Evolutionary conservation across 2,113 vertebrate genomes (phyloP).

Genomic region (Podarcis muralis): DNA sequence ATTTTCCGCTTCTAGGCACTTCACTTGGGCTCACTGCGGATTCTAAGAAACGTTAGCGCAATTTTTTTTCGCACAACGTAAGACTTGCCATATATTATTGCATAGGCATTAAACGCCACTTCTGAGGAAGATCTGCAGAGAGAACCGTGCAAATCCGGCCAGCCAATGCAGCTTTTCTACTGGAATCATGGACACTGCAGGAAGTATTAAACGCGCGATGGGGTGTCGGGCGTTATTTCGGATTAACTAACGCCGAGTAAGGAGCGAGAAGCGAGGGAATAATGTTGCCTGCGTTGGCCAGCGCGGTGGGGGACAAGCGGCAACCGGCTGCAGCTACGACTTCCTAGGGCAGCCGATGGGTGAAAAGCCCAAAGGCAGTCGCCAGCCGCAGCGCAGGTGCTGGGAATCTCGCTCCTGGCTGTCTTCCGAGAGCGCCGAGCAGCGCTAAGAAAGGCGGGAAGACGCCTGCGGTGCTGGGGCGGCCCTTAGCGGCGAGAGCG

Average conservation of each 20-base stretch:
- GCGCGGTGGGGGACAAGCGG: neutral
- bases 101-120: no score
- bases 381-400: accelerated
- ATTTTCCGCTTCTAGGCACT: neutral
- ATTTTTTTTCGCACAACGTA: neutral
- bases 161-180: neutral
- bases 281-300: no score
- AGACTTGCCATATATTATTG: neutral
- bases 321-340: neutral
- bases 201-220: neutral
- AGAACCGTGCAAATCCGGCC: neutral
- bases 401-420: neutral
- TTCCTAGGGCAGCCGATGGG: no score
- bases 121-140: neutral
- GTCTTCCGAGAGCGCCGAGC: neutral
- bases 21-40: neutral
- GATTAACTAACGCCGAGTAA: neutral
- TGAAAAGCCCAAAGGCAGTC: neutral
- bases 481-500: conserved; percentile 3
- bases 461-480: neutral
- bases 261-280: neutral
- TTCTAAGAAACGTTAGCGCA: neutral
- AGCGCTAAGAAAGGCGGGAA: neutral
- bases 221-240: neutral
- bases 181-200: neutral